Conservation (phyloP, 2,888 invertebrate species). For the Omphaloscelis lunosa region DNA sequence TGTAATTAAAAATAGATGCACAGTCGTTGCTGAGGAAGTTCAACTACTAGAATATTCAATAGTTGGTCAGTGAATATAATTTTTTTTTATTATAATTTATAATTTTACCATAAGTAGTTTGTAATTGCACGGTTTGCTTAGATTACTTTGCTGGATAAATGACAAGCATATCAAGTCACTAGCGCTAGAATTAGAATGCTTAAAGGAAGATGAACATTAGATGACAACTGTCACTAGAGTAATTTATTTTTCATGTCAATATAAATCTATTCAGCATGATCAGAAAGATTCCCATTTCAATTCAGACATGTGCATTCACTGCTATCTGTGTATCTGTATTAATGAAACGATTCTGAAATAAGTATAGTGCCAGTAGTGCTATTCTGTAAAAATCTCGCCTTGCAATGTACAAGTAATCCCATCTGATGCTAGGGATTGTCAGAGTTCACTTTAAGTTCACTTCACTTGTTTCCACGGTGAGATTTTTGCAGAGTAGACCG, state of each 20-base stretch:
- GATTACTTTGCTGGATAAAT: too few relatives aligned
- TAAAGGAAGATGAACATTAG: neutral
- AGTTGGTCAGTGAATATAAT: neutral
- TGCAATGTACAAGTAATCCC: neutral
- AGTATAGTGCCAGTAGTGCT: neutral
- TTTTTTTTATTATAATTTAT: neutral
- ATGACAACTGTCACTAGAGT: neutral
- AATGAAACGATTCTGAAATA: neutral
- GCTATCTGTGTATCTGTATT: neutral
- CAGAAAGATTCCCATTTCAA: neutral
- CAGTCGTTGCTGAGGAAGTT: neutral
- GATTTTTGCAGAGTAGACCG: neutral
- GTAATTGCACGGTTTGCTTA: too few relatives aligned
- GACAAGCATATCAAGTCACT: neutral
- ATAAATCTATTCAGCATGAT: neutral
- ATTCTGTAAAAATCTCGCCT: neutral
- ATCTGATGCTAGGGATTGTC: neutral
- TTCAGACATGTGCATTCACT: neutral
- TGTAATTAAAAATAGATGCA: slow-evolving; percentile 21
- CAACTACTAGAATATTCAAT: slow-evolving; percentile 6
- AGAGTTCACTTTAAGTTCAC: neutral
- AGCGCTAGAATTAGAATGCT: neutral
- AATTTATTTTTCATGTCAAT: neutral
- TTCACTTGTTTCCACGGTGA: too few relatives aligned
- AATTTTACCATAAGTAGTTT: neutral